A percentile compares a stretch with the other conserved stretches of the same genome.
phyloP scores from a whole-genome alignment of 1,140 invertebrate genomes.

The Drosophila prosaltans region DNA sequence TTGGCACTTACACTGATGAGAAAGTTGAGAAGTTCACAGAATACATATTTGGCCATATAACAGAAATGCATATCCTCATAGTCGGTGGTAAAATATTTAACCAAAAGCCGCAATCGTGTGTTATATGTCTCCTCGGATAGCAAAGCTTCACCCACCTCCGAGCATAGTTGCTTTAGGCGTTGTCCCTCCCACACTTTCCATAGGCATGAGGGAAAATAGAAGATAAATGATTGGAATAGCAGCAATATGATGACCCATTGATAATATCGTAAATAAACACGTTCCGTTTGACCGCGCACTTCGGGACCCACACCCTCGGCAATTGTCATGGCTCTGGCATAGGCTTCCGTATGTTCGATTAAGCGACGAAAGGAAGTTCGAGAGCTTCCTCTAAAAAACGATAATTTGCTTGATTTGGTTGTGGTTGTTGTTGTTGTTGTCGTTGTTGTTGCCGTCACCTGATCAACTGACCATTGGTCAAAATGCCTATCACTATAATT shows the following conservation, averaged over 20 bases:
- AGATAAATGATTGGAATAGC: conserved; percentile 90
- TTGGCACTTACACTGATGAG: conserved; percentile 86
- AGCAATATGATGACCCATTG: conserved; percentile 94
- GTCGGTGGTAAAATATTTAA: conserved; percentile 85
- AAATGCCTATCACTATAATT: conserved; percentile 2
- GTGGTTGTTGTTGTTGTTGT: neutral
- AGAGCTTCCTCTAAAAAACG: conserved; percentile 8
- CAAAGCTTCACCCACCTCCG: conserved; percentile 83
- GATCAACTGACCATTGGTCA: neutral
- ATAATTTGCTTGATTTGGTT: neutral
- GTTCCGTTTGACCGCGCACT: conserved; percentile 84
- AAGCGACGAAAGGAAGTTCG: conserved; percentile 19
- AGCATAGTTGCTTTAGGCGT: conserved; percentile 84
- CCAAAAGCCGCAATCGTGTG: conserved; percentile 84
- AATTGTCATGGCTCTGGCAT: conserved; percentile 61
- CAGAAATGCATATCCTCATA: conserved; percentile 87
- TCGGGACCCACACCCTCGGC: conserved; percentile 72
- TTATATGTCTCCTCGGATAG: conserved; percentile 84
- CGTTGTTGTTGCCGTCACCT: neutral
- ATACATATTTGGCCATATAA: conserved; percentile 88
- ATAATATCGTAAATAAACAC: conserved; percentile 90
- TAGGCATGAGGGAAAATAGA: conserved; percentile 89
- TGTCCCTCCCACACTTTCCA: conserved; percentile 92
- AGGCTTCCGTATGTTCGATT: conserved; percentile 59
- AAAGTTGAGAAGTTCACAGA: conserved; percentile 90